A percentile compares a stretch with the other conserved stretches of the same genome.
Conservation (phyloP, 2,888 invertebrate species). For the Aphodius granarius region DNA sequence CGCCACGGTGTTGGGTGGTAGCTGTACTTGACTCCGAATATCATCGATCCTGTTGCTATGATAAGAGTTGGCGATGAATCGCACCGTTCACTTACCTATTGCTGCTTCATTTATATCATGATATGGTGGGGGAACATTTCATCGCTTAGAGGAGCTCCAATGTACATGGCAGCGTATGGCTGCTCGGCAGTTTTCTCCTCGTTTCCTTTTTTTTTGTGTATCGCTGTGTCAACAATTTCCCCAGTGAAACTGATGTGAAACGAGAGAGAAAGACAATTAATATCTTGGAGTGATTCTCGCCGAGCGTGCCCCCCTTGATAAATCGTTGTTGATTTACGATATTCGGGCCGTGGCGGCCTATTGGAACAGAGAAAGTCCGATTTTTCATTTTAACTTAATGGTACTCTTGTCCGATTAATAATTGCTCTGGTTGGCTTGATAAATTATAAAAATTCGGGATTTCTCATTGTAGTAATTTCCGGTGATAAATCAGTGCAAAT, state of each 20-base stretch:
- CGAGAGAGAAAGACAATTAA: background rate
- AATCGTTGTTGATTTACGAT: background rate
- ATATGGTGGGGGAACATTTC: background rate
- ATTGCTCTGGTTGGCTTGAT: background rate
- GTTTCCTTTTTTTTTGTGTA: background rate
- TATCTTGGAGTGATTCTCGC: background rate
- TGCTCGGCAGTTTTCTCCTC: background rate
- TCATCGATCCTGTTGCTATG: constrained; percentile 22
- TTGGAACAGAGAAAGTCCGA: background rate
- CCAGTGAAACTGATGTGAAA: background rate
- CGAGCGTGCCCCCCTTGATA: background rate
- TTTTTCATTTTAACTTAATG: background rate
- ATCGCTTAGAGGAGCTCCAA: too few species aligned
- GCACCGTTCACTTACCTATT: background rate
- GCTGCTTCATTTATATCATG: background rate
- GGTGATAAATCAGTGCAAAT: too few species aligned
- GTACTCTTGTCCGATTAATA: background rate
- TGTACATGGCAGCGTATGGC: too few species aligned
- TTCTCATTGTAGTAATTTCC: background rate
- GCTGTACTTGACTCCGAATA: constrained; percentile 20
- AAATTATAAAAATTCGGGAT: background rate
- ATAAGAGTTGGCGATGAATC: background rate
- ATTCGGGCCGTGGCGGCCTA: background rate
- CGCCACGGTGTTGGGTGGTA: background rate
- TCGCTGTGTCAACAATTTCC: background rate